These are phyloP conservation scores for Oenanthe melanoleuca DNA, from an alignment of 2,113 vertebrate genomes.

Conservation along the genomic window DNA sequence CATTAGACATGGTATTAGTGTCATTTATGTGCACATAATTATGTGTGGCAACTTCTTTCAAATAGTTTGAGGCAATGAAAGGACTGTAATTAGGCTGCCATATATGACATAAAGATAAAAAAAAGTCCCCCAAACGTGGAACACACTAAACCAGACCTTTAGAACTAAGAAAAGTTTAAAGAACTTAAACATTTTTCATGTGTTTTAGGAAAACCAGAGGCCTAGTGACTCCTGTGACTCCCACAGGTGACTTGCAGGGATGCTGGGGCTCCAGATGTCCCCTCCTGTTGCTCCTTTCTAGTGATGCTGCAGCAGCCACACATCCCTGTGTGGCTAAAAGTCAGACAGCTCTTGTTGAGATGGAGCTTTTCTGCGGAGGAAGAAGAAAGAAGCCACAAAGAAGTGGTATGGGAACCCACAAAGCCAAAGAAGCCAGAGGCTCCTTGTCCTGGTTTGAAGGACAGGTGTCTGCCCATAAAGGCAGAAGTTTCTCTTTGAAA, in stretches of 20 bases:
- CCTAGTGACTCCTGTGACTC: not conserved
- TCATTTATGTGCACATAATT: not conserved
- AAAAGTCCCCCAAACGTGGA: not conserved
- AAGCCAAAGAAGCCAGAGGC: not conserved
- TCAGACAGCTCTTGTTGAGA: not conserved
- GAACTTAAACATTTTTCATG: accelerated
- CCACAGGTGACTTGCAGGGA: not conserved
- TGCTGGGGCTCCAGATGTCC: not conserved
- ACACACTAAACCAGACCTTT: not conserved
- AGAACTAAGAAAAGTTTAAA: not conserved
- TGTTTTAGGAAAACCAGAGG: not conserved
- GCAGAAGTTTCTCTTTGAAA: too few relatives aligned
- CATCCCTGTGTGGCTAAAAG: not conserved
- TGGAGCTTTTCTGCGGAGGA: not conserved
- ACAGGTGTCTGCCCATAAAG: too few relatives aligned
- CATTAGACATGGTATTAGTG: not conserved
- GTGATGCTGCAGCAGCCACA: not conserved
- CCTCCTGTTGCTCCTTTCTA: not conserved
- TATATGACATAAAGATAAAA: not conserved
- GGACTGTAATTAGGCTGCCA: conserved; percentile 52
- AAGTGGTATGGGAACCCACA: not conserved
- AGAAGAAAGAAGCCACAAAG: not conserved
- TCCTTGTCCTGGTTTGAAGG: not conserved
- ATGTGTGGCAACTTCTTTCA: conserved; percentile 13
- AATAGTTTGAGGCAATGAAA: not conserved